Evolutionary conservation across 2,888 invertebrate genomes (phyloP), one percentile per base, ranked within the genome.

Genomic region (Barypeithes pellucidus): DNA sequence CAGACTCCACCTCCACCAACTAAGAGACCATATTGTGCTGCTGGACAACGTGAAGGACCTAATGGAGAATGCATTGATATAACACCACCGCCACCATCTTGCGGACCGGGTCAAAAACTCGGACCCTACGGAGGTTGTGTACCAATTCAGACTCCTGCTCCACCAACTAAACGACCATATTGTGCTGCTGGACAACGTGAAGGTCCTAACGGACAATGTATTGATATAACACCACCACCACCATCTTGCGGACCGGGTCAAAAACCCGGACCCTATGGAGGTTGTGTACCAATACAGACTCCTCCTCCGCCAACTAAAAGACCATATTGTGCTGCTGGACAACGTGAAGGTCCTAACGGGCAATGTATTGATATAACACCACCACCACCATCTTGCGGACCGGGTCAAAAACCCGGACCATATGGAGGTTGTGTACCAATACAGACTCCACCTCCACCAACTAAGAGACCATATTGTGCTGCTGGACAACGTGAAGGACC

Each of bases 51-150:
- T 16, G 63, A 50, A 16, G 62, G 71, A 0, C 61, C 77, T 45
- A 77, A 80, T 83, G 2, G 85, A 61, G 18, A 85, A 45, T 76
- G 75, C 54, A 60, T 69, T 63, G 33, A 45, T 20, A 41, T 63
- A 2, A 39, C 39, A 16, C 12, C 33, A 5, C 33, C 33, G 3
- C 39, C 4, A 39, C 39, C 14, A 20, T 20, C n/a, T n/a, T 72
- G 72, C 61, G 59, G 54, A 3, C 41, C 61, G 12, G 72, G 66
- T 3, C 39, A 39, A 39, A 39, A 39, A 12, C 39, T n/a, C 4
- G 39, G 39, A n/a, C 39, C 39, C 11, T 39, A 8, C 9, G 70
- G 70, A 20, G 45, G 52, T 11, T 70, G 70, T 14, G 68, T 33
- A 14, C 16, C 22, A 18, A 59, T 59, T 5, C 45, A 57, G 16